These are phyloP conservation scores for Brienomyrus longianalis DNA, from an alignment of 2,113 vertebrate genomes.

Conservation along the genomic window DNA sequence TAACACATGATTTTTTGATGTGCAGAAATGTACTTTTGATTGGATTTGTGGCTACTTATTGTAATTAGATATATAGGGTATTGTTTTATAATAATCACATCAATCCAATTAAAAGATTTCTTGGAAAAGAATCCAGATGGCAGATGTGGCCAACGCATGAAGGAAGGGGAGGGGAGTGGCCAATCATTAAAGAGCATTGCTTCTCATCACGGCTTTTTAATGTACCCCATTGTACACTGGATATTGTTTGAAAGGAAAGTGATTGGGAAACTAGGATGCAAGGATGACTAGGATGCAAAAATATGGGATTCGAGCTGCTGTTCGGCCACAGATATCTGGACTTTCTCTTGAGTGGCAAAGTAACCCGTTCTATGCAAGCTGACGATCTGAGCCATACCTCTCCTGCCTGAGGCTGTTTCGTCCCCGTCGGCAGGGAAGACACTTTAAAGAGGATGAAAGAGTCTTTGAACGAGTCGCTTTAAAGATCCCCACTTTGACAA, in stretches of 20 bases:
- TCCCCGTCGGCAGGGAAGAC: not conserved
- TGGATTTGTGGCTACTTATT: not conserved
- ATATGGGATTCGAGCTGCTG: not conserved
- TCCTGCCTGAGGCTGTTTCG: not conserved
- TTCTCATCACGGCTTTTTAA: not conserved
- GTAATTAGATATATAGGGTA: not conserved
- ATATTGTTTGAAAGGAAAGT: not conserved
- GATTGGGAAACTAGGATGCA: not conserved
- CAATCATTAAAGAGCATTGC: not conserved
- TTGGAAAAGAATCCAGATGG: not conserved
- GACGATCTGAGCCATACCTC: not conserved
- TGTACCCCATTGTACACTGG: not conserved
- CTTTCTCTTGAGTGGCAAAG: not conserved
- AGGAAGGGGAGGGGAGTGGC: not conserved
- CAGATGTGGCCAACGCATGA: not conserved
- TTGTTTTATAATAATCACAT: not conserved
- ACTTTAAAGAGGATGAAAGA: not conserved
- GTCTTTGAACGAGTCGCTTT: not conserved
- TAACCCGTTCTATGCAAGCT: not conserved
- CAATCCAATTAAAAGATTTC: not conserved
- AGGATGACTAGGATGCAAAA: not conserved
- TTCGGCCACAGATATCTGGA: not conserved
- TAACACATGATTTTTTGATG: not conserved
- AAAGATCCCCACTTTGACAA: not conserved
- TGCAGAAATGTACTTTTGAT: not conserved